phyloP scores from a whole-genome alignment of 1,140 invertebrate species.

The Chionoecetes opilio region DNA sequence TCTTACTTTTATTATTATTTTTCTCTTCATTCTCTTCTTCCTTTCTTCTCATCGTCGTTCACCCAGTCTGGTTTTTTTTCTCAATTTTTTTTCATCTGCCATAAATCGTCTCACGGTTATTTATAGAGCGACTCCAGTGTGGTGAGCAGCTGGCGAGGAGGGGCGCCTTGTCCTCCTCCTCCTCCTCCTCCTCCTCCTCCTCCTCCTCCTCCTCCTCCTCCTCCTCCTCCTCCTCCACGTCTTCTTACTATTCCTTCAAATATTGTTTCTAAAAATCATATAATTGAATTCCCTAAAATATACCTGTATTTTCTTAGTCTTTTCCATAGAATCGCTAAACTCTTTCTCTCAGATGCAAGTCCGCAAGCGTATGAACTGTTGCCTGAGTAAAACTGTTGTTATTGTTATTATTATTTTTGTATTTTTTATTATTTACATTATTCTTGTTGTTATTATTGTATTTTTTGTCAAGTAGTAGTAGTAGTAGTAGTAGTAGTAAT shows the following conservation, averaged over 20 bases:
- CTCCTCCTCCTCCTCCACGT: neutral
- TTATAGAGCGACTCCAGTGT: constrained; percentile 19
- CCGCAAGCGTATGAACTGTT: too few relatives aligned
- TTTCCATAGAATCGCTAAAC: too few relatives aligned
- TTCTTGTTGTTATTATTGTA: too few relatives aligned
- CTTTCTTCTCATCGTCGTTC: neutral
- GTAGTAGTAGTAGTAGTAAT: too few relatives aligned
- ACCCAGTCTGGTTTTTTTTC: constrained; percentile 31
- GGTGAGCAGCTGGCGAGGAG: constrained; percentile 2
- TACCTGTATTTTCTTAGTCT: too few relatives aligned
- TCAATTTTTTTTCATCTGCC: neutral
- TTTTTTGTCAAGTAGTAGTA: too few relatives aligned
- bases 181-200: neutral
- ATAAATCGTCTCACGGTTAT: constrained; percentile 8
- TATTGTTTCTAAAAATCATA: too few relatives aligned
- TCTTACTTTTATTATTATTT: neutral
- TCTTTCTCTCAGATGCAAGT: too few relatives aligned
- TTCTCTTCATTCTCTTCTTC: neutral
- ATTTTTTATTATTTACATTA: neutral
- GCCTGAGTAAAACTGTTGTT: too few relatives aligned
- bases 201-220: neutral
- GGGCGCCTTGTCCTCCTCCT: neutral
- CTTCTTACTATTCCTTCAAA: neutral
- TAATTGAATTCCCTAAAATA: too few relatives aligned
- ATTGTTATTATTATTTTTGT: neutral